These are phyloP conservation scores for Pogona vitticeps DNA, from an alignment of 2,113 vertebrate species.

Conservation along the genomic window DNA sequence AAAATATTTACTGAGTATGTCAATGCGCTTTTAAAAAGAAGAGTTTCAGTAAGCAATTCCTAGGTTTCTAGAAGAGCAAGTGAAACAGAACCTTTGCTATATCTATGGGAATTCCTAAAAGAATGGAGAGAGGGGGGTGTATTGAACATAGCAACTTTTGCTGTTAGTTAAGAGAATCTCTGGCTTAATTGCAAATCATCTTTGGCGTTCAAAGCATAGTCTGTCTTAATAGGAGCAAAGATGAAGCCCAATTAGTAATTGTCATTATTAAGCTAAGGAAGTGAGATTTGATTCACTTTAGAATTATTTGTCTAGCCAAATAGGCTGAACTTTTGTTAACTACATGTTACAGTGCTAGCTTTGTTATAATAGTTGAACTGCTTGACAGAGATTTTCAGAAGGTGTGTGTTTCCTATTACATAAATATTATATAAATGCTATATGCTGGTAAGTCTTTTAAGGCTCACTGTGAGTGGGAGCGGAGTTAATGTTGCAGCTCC, in stretches of 20 bases:
- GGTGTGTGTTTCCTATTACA: constrained; percentile 73
- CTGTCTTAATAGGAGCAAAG: constrained; percentile 47
- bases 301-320: not conserved
- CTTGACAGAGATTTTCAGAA: constrained; percentile 60
- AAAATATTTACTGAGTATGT: not conserved
- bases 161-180: not conserved
- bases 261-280: constrained; percentile 17
- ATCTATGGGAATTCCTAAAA: not conserved
- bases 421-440: constrained; percentile 65
- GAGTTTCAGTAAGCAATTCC: not conserved
- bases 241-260: not conserved
- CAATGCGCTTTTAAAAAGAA: not conserved
- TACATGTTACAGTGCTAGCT: constrained; percentile 1
- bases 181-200: not conserved
- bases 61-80: no score
- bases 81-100: no score
- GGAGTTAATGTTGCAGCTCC: constrained; percentile 40
- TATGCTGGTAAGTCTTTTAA: constrained; percentile 65
- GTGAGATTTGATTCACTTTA: not conserved
- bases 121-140: not conserved
- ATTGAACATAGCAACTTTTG: not conserved
- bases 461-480: constrained; percentile 37
- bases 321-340: constrained; percentile 8
- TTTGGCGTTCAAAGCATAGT: constrained; percentile 33
- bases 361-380: constrained; percentile 35